Evolutionary conservation across 2,888 invertebrate species (phyloP), one percentile per base, ranked within the genome.

Genomic region (Euspilapteryx auroguttella): DNA sequence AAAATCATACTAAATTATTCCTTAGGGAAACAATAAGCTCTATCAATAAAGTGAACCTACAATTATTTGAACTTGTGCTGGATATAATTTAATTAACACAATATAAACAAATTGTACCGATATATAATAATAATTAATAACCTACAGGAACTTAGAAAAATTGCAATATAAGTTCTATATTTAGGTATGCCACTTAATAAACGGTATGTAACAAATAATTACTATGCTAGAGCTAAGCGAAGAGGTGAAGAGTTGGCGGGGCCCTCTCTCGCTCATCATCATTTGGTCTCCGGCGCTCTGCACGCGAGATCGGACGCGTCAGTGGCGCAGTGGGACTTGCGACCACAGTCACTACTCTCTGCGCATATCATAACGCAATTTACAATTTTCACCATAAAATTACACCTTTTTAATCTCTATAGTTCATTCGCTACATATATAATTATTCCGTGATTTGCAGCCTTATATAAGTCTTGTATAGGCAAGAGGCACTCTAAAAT

Each of bases 401-500:
- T 63, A 56, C 55, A 52, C 49, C 52, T 50, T 30, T 59, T 51
- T 55, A n/a, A n/a, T n/a, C 45, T 51, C 64, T 68, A 65, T 41
- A 44, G 42, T 45, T 51, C 47, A 47, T 62, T 50, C 49, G 58
- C 77, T 77, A 77, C 71, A 62, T 66, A 73, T 58, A 64, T 66
- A 63, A 8, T 5, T 68, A 66, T 62, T 73, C 63, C 62, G 76
- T 78, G 77, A 68, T 68, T 73, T 64, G 77, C 77, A 78, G 77
- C 77, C 77, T 76, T 71, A 68, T 66, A 69, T 73, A 73, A 77
- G 76, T 77, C 77, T 77, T 76, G 65, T 73, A 71, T 57, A 77
- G 77, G 77, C 76, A 78, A 79, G 79, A 79, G 80, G 80, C 79
- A 80, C 79, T 80, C 79, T 76, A 79, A 17, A 76, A 78, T 79